Conservation (phyloP, 2,113 vertebrate genomes). For the Galbula dea region DNA sequence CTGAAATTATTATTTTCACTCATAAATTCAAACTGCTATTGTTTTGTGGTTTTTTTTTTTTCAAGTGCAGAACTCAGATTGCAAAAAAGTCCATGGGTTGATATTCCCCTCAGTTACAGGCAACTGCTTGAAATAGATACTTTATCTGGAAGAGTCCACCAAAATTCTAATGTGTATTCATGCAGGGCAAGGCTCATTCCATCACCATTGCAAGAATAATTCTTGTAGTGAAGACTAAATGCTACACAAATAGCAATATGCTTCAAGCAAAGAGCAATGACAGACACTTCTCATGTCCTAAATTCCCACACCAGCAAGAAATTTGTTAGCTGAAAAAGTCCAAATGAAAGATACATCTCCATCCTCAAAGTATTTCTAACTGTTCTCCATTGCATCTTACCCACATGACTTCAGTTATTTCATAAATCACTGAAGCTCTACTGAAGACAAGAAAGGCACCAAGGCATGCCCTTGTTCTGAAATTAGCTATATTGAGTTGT, state of each 20-base stretch:
- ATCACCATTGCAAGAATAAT: background rate
- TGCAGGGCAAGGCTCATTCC: background rate
- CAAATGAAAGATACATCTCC: conserved; percentile 38
- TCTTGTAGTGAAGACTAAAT: conserved; percentile 19
- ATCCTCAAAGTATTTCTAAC: conserved; percentile 18
- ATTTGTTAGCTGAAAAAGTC: conserved; percentile 33
- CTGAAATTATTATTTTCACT: background rate
- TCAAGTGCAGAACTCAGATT: background rate
- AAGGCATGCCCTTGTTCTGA: background rate
- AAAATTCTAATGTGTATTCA: background rate
- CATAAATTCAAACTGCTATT: background rate
- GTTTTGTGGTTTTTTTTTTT: background rate
- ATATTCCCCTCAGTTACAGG: background rate
- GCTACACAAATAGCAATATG: conserved; percentile 3
- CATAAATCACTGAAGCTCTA: conserved; percentile 40
- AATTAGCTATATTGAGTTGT: background rate
- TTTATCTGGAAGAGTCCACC: background rate
- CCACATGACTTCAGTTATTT: conserved; percentile 28
- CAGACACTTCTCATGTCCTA: conserved; percentile 37
- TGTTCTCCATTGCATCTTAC: background rate
- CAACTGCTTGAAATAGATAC: conserved; percentile 7
- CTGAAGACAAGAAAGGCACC: conserved; percentile 5
- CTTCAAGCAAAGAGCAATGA: conserved; percentile 39
- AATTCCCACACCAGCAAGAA: background rate
- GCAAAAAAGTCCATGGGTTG: background rate